Conservation (phyloP, 2,797 vertebrate species). For the Sylvilagus floridanus region DNA sequence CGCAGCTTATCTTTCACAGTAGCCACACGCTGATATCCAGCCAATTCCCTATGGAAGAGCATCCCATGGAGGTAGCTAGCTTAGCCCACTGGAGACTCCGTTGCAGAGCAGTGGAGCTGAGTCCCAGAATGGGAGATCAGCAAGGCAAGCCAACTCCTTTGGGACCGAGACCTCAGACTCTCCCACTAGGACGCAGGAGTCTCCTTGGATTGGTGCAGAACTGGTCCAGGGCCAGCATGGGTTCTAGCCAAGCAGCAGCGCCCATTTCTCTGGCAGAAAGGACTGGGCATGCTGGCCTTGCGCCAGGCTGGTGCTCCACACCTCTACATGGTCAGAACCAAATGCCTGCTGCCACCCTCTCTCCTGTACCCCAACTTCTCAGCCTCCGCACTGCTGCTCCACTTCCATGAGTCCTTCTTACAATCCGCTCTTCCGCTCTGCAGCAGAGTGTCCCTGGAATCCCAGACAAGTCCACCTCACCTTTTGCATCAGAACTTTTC, state of each 20-base stretch:
- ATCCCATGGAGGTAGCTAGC: background rate
- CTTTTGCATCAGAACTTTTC: conserved; percentile 17
- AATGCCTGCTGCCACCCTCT: too few species aligned
- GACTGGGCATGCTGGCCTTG: too few species aligned
- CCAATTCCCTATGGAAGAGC: background rate
- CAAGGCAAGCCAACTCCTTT: background rate
- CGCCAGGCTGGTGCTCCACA: background rate
- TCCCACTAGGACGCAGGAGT: background rate
- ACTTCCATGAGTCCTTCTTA: background rate
- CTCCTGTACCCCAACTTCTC: background rate
- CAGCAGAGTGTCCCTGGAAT: background rate
- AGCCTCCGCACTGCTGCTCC: background rate
- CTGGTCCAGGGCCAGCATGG: too few species aligned
- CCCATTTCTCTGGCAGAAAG: background rate
- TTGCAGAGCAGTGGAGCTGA: background rate
- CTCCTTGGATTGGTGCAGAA: background rate
- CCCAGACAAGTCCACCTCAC: background rate
- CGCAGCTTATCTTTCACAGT: background rate
- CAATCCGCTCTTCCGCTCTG: background rate
- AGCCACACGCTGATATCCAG: background rate
- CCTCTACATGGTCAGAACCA: background rate
- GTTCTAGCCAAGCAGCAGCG: background rate
- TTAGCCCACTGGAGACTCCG: background rate
- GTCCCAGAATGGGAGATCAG: background rate
- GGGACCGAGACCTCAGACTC: background rate